A percentile compares a stretch with the other conserved stretches of the same genome.
phyloP scores from a whole-genome alignment of 2,113 vertebrate species.

The Albula goreensis region DNA sequence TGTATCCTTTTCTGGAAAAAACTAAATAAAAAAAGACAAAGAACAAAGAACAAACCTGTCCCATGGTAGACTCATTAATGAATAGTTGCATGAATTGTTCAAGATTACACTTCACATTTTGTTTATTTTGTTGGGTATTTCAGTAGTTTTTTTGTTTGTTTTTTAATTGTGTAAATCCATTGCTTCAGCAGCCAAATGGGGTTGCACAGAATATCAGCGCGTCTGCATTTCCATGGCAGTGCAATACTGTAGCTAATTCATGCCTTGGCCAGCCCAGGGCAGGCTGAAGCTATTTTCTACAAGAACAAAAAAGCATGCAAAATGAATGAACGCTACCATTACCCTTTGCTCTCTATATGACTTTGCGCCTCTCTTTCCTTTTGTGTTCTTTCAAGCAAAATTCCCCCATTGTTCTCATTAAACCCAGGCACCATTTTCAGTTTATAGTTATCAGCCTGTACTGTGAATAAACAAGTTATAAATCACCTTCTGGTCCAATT shows the following conservation, averaged over 20 bases:
- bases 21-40: no score
- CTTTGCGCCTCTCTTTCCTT: background rate
- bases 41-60: no score
- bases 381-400: background rate
- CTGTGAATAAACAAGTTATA: background rate
- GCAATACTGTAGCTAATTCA: background rate
- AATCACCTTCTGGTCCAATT: slow-evolving; percentile 7
- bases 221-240: background rate
- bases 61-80: no score
- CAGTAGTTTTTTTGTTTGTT: background rate
- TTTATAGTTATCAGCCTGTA: background rate
- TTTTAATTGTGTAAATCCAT: background rate
- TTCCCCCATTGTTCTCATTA: background rate
- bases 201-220: background rate
- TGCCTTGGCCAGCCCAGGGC: background rate
- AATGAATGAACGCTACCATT: background rate
- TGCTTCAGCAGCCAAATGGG: background rate
- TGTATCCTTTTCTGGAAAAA: no score
- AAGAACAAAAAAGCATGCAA: background rate
- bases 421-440: background rate
- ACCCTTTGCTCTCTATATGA: background rate
- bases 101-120: background rate
- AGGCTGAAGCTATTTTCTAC: background rate
- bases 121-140: no score
- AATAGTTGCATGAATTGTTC: background rate